Evolutionary conservation across 2,113 vertebrate genomes (phyloP).

Genomic region (Delphinapterus leucas): DNA sequence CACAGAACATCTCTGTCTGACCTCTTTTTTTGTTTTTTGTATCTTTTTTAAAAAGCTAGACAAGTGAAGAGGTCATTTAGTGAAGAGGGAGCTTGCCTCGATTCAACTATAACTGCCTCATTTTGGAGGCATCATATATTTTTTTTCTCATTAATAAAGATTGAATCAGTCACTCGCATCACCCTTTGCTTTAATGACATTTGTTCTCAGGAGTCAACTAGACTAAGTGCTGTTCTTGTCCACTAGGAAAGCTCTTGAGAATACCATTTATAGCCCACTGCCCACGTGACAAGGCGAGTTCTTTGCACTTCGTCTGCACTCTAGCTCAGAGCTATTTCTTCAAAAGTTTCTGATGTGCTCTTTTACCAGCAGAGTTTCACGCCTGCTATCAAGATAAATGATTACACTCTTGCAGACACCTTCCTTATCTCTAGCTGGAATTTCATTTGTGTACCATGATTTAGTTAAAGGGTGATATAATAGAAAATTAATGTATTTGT

Average conservation of each 20-base stretch:
- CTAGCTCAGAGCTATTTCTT: conserved; percentile 45
- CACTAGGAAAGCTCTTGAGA: conserved; percentile 59
- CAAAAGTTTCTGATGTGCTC: conserved; percentile 29
- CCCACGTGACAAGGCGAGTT: conserved; percentile 16
- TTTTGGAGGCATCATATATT: conserved; percentile 45
- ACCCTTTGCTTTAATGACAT: conserved; percentile 52
- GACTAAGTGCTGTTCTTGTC: conserved; percentile 61
- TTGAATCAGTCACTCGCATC: conserved; percentile 13
- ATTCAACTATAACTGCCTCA: conserved; percentile 30
- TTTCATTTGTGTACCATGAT: conserved; percentile 34
- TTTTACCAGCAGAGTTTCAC: background rate
- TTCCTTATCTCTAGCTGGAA: conserved; percentile 48
- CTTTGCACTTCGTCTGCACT: conserved; percentile 52
- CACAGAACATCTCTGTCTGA: background rate
- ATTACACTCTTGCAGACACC: background rate
- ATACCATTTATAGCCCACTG: conserved; percentile 42
- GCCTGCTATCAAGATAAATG: conserved; percentile 29
- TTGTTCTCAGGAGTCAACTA: conserved; percentile 55
- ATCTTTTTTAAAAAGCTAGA: background rate
- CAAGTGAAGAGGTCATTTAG: conserved; percentile 9
- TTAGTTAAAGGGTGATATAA: conserved; percentile 4
- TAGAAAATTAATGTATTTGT: conserved; percentile 52
- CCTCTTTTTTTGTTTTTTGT: background rate
- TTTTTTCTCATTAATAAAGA: conserved; percentile 44
- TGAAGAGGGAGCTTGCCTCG: background rate